Evolutionary conservation across 1,140 invertebrate genomes (phyloP).

Genomic region (Branchinecta lindahli): DNA sequence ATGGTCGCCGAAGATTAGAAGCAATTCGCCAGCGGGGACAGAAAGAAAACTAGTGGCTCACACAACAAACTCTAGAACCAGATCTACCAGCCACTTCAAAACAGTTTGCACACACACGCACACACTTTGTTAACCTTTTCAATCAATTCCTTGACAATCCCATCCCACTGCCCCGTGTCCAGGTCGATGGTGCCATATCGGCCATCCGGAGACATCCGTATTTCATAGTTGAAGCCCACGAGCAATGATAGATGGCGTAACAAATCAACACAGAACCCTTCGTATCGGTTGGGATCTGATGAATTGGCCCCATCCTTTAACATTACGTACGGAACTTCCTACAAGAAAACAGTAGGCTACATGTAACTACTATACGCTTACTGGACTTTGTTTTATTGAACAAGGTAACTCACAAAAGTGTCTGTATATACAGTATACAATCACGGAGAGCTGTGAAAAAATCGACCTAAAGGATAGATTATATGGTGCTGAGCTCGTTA

Average conservation of each 20-base stretch:
- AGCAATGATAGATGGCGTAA: constrained; percentile 58
- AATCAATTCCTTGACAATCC: constrained; percentile 62
- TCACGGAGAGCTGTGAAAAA: too few relatives aligned
- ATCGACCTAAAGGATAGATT: too few relatives aligned
- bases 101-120: too few relatives aligned
- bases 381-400: too few relatives aligned
- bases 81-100: too few relatives aligned
- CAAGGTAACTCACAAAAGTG: too few relatives aligned
- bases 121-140: constrained; percentile 38
- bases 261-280: constrained; percentile 65
- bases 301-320: constrained; percentile 42
- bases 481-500: too few relatives aligned
- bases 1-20: too few relatives aligned
- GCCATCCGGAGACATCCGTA: constrained; percentile 54
- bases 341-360: constrained; percentile 19
- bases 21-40: too few relatives aligned
- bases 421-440: too few relatives aligned
- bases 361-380: not conserved
- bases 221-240: constrained; percentile 75
- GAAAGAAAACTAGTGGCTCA: too few relatives aligned
- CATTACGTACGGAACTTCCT: constrained; percentile 57
- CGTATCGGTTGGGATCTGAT: constrained; percentile 50
- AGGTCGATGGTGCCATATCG: constrained; percentile 53
- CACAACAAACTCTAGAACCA: too few relatives aligned
- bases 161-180: constrained; percentile 58